A percentile compares a stretch with the other conserved stretches of the same genome.
phyloP scores from a whole-genome alignment of 92 coral and sea anemone genomes.

The Epizoanthus ramosus region DNA sequence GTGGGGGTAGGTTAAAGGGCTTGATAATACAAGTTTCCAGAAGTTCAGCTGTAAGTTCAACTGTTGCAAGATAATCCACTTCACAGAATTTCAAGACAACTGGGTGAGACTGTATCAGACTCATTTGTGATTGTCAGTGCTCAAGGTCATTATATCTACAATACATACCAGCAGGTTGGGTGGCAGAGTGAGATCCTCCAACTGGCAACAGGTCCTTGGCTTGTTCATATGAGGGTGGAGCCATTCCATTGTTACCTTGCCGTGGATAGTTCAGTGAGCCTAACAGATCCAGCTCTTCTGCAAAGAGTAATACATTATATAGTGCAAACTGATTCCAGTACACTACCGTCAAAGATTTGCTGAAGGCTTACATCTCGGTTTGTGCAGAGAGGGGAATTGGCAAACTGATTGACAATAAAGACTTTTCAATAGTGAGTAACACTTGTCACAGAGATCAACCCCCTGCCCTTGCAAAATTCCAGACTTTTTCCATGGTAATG shows the following conservation, averaged over 20 bases:
- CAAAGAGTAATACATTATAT: background rate
- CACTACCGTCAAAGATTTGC: background rate
- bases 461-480: no score
- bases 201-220: conserved; percentile 61
- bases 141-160: background rate
- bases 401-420: background rate
- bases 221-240: conserved; percentile 84
- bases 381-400: background rate
- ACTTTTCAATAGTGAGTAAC: no score
- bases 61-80: no score
- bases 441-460: no score
- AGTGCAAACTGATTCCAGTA: no score
- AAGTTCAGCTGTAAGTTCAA: no score
- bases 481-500: no score
- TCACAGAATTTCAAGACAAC: no score
- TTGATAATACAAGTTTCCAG: no score
- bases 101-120: no score
- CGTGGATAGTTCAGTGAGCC: conserved; percentile 12
- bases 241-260: conserved; percentile 38
- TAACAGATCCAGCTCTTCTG: conserved; percentile 33
- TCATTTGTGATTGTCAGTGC: background rate
- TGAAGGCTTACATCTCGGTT: background rate
- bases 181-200: conserved; percentile 7
- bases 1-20: no score
- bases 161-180: conserved; percentile 21